phyloP scores from a whole-genome alignment of 2,113 vertebrate species.

The Numida meleagris region DNA sequence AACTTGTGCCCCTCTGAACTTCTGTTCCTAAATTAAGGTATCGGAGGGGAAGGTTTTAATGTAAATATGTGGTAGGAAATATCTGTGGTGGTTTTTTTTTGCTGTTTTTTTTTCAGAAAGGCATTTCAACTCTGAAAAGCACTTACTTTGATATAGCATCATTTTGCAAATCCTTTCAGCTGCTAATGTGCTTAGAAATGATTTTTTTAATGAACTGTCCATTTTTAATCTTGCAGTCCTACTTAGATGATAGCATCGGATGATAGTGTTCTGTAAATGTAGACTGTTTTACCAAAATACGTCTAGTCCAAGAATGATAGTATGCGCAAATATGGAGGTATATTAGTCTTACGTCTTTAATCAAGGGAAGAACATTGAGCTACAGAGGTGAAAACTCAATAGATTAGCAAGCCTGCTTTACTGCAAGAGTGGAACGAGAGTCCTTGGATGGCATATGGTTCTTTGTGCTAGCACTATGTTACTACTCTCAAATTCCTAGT shows the following conservation, averaged over 20 bases:
- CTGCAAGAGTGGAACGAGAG: not conserved
- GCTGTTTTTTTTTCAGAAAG: not conserved
- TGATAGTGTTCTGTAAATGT: slow-evolving; percentile 2
- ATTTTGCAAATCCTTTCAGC: slow-evolving; percentile 33
- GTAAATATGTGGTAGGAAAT: not conserved
- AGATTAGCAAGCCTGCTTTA: not conserved
- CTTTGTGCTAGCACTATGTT: not conserved
- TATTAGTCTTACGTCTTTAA: not conserved
- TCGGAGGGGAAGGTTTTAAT: not conserved
- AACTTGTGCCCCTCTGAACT: not conserved
- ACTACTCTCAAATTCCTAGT: not conserved
- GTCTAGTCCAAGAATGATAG: not conserved
- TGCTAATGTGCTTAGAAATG: slow-evolving; percentile 35
- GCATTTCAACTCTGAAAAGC: slow-evolving; percentile 34
- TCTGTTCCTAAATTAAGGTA: not conserved
- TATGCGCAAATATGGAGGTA: not conserved
- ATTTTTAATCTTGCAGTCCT: slow-evolving; percentile 34
- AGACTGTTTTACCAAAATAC: not conserved
- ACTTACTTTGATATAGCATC: slow-evolving; percentile 14
- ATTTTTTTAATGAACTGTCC: slow-evolving; percentile 42
- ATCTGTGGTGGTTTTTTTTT: not conserved
- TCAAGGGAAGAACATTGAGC: not conserved
- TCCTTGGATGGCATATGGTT: not conserved
- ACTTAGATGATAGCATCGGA: not conserved
- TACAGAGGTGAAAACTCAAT: not conserved